Percentiles rank a stretch among this genome's conserved stretches.
phyloP scores from a whole-genome alignment of 2,113 vertebrate species.

The Glaucidium brasilianum region DNA sequence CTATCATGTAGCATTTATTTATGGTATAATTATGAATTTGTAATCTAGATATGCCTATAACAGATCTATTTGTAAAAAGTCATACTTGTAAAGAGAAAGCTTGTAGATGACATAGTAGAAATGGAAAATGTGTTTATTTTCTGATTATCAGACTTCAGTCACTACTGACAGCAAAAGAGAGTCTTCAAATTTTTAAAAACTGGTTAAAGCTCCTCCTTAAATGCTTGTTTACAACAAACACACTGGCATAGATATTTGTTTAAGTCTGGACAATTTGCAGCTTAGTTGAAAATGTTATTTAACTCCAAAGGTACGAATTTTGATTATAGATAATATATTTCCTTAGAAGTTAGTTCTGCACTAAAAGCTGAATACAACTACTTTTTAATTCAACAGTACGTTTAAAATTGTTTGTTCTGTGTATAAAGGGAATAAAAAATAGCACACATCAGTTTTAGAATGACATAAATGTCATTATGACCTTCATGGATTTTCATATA shows the following conservation, averaged over 20 bases:
- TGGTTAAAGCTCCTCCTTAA: background rate
- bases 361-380: slow-evolving; percentile 22
- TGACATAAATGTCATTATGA: slow-evolving; percentile 71
- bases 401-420: slow-evolving; percentile 37
- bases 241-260: background rate
- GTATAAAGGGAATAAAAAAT: slow-evolving; percentile 61
- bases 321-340: background rate
- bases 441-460: slow-evolving; percentile 58
- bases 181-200: background rate
- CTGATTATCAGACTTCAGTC: background rate
- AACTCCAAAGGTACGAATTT: background rate
- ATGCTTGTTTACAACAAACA: background rate
- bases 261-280: background rate
- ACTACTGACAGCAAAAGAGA: background rate
- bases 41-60: background rate
- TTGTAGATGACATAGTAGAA: background rate
- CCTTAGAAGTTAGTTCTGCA: background rate
- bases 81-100: background rate
- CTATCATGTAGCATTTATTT: background rate
- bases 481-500: slow-evolving; percentile 70
- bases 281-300: background rate
- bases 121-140: background rate
- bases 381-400: slow-evolving; percentile 43
- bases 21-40: background rate
- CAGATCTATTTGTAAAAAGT: background rate